These are phyloP conservation scores for Philotrypesis tridentata DNA, from an alignment of 1,140 invertebrate genomes.

Conservation along the genomic window DNA sequence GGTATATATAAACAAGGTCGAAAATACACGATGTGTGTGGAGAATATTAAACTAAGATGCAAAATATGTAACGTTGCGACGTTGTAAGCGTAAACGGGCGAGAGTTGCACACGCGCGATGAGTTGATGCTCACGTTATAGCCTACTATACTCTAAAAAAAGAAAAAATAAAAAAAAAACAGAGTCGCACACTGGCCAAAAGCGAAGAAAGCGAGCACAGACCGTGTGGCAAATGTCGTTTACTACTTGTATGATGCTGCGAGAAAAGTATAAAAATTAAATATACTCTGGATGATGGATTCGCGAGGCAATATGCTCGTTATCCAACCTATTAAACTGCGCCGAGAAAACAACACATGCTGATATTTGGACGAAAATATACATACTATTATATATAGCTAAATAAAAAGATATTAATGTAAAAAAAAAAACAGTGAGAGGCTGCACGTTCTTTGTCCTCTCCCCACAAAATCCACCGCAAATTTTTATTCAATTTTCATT, in stretches of 20 bases:
- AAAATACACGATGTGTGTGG: slow-evolving; percentile 10
- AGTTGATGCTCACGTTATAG: not conserved
- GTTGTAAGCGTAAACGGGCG: slow-evolving; percentile 24
- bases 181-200: too few relatives aligned
- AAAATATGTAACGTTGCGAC: slow-evolving; percentile 12
- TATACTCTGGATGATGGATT: not conserved
- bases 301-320: not conserved
- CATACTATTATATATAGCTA: slow-evolving; percentile 48
- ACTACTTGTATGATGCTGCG: slow-evolving; percentile 14
- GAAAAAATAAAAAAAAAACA: not conserved
- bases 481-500: not conserved
- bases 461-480: too few relatives aligned
- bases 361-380: slow-evolving; percentile 45
- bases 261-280: not conserved
- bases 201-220: not conserved
- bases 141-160: not conserved
- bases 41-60: slow-evolving; percentile 12
- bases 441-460: too few relatives aligned
- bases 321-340: slow-evolving; percentile 5
- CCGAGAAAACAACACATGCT: slow-evolving; percentile 2
- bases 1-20: not conserved
- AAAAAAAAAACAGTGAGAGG: slow-evolving; percentile 42
- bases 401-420: slow-evolving; percentile 53
- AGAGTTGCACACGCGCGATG: not conserved
- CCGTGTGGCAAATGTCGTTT: slow-evolving; percentile 5